Base-by-base conservation (phyloP, 2,797 vertebrate genomes). In the Anolis apletophallus region DNA sequence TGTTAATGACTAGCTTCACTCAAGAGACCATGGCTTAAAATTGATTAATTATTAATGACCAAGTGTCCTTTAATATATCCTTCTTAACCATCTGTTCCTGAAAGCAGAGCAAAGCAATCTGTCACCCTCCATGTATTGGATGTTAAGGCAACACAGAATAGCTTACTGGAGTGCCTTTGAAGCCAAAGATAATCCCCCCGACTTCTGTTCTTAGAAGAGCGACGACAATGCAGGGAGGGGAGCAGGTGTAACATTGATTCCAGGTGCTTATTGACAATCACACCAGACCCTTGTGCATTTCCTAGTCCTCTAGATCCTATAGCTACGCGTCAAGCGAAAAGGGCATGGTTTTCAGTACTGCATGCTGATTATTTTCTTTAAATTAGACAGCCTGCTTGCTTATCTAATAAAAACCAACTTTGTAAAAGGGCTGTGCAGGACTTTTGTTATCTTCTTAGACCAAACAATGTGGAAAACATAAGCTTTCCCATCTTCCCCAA, bases 31-130 rank as follows among this genome's bases (percentile, higher is more conserved):
- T 46, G 54, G 55, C 64, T 71, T 36, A 87, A 87, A 69, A 87
- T 83, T 50, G 36, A 78, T 54, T 87, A 83, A 87, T 78, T 82
- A 71, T 78, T 83, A 83, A 78, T 83, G 86, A 77, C 52, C 52
- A 71, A 4, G n/a, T n/a, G 36, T 71, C 36, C 73, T 87, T 79
- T 72, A 77, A 71, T 78, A 78, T 57, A 87, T 36, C 74, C 74
- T 83, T 77, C 72, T 83, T 64, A 83, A 61, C 67, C 73, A 79
- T 79, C 81, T 83, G 81, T 19, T 83, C 67, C 61, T 83, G 54
- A 72, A 86, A 87, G 74, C 46, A 79, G 26, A 23, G n/a, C 40
- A 72, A 78, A 14, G 67, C 86, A 83, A 78, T 61, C 74, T 83
- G 54, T 79, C 81, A 71, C 72, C 54, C n/a, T 52, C 16, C 68